A percentile compares a stretch with the other conserved stretches of the same genome.
Evolutionary conservation across 2,113 vertebrate species (phyloP).

Genomic region (Zonotrichia leucophrys): DNA sequence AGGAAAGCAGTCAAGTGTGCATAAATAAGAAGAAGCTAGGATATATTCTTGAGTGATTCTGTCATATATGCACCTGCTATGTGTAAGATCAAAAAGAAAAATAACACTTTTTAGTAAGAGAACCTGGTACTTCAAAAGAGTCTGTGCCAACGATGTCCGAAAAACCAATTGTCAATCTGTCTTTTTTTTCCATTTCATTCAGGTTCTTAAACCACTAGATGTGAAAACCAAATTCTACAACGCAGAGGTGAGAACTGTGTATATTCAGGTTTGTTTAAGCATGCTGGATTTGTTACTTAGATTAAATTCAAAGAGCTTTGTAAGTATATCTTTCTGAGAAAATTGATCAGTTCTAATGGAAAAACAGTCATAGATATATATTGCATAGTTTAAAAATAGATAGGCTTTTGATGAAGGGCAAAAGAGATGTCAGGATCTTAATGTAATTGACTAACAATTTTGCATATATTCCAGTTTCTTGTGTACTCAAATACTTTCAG

Average conservation of each 20-base stretch:
- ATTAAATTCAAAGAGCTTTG: neutral
- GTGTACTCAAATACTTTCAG: neutral
- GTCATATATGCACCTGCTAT: neutral
- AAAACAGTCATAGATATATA: neutral
- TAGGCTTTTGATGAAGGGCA: neutral
- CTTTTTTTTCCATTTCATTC: conserved; percentile 77
- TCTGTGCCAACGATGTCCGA: conserved; percentile 46
- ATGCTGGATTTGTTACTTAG: neutral
- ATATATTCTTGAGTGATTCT: neutral
- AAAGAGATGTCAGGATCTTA: neutral
- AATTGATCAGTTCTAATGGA: neutral
- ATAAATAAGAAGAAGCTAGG: neutral
- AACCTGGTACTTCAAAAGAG: neutral
- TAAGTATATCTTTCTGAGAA: neutral
- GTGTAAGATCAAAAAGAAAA: neutral
- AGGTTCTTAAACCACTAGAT: conserved; percentile 97
- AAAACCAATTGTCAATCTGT: conserved; percentile 69
- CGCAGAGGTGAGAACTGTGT: conserved; percentile 82
- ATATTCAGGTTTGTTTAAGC: neutral
- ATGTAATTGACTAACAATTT: neutral
- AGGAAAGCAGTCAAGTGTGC: neutral
- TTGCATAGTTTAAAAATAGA: neutral
- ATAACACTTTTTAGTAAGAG: neutral
- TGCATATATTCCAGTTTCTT: neutral
- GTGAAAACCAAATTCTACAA: conserved; percentile 99